Evolutionary conservation across 2,888 invertebrate species (phyloP), one percentile per base, ranked within the genome.

Genomic region (Teinopalpus imperialis): DNA sequence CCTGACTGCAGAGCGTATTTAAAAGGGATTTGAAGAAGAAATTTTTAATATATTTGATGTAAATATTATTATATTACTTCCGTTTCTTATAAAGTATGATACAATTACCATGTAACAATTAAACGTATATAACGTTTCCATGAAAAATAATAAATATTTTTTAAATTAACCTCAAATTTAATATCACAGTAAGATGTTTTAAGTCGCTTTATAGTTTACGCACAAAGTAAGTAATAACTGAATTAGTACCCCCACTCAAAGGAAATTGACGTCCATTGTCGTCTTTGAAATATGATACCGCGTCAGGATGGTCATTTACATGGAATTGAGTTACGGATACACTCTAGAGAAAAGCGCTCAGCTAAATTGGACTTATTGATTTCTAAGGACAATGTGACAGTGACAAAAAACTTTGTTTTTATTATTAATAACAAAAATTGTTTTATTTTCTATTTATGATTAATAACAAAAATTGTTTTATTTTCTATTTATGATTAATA

Each of bases 261-360:
- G 70, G 68, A 74, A 78, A 81, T 79, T 78, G 81, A 70, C 67
- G 72, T 69, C 67, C 72, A 68, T 63, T 75, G 76, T 76, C 79
- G 71, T 61, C 69, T 66, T 61, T 73, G 81, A 77, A 81, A 85
- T 74, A 69, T 70, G 69, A 81, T 76, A 77, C 75, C 69, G 69
- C 59, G 64, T 56, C 63, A 32, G 62, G 58, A 57, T 61, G 57
- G 59, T 74, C 78, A 81, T 82, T 83, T 77, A 66, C 58, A 51
- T 61, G 52, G 66, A 69, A 74, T 82, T 67, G 68, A 66, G 69
- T 81, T 80, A 74, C 74, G 48, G 48, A 49, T 53, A 48, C 40
- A 43, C 39, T 43, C 42, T 48, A 32, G 43, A 43, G 34, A 31
- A 44, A 37, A 44, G 37, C 31, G 20, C 20, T 8, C 9, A 32